phyloP scores from a whole-genome alignment of 2,888 invertebrate genomes.

The Polydrusus pterygomalis region DNA sequence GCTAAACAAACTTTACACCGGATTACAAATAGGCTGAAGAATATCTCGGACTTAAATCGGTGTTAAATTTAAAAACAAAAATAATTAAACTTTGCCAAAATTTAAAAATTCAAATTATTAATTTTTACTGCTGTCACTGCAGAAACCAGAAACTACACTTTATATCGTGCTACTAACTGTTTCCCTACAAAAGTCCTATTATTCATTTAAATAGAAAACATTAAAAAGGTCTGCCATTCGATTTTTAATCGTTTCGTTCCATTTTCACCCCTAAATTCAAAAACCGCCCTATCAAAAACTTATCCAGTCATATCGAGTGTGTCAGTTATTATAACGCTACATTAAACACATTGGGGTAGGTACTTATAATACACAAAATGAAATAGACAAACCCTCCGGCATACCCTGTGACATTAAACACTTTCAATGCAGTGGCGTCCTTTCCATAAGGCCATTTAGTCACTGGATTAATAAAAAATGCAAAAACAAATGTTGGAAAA shows the following conservation, averaged over 20 bases:
- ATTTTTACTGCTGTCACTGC: too few species aligned
- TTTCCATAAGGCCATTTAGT: too few species aligned
- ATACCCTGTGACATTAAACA: slow-evolving; percentile 6
- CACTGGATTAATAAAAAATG: too few species aligned
- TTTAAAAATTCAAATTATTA: too few species aligned
- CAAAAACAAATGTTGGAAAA: too few species aligned
- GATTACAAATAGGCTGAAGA: too few species aligned
- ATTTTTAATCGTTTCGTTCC: slow-evolving; percentile 14
- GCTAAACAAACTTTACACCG: too few species aligned
- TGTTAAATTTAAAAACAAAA: too few species aligned
- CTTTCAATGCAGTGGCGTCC: background rate
- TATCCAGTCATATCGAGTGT: slow-evolving; percentile 29
- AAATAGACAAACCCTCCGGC: slow-evolving; percentile 28
- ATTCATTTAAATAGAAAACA: slow-evolving; percentile 1
- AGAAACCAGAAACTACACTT: too few species aligned
- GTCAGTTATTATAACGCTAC: slow-evolving; percentile 33
- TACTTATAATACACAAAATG: slow-evolving; percentile 28
- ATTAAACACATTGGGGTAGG: slow-evolving; percentile 38
- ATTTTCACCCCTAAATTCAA: slow-evolving; percentile 33
- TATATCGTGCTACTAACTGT: too few species aligned
- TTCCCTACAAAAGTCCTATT: background rate
- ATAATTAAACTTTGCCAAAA: too few species aligned
- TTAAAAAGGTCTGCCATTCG: slow-evolving; percentile 3
- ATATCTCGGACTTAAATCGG: too few species aligned
- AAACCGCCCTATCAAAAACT: slow-evolving; percentile 28